phyloP scores from a whole-genome alignment of 2,888 invertebrate species.

The Cabera pusaria region DNA sequence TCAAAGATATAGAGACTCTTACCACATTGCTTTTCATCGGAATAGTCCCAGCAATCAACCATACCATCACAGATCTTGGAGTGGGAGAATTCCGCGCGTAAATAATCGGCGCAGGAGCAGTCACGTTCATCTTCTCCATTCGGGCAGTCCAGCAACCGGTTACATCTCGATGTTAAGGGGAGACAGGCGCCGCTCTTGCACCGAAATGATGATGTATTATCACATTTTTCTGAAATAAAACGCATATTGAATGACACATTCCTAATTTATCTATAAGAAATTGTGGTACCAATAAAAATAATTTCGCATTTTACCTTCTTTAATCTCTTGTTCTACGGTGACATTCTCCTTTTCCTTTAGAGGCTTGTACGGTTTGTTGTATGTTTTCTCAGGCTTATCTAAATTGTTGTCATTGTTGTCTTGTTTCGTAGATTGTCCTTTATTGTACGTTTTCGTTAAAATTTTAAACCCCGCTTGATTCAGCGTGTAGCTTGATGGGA shows the following conservation, averaged over 20 bases:
- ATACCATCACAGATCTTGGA: slow-evolving; percentile 91
- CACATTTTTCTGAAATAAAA: slow-evolving; percentile 59
- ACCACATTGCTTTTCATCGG: slow-evolving; percentile 91
- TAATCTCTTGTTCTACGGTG: slow-evolving; percentile 37
- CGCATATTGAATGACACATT: too few species aligned
- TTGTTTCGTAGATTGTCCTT: slow-evolving; percentile 74
- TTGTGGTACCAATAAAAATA: not conserved
- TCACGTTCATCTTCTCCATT: slow-evolving; percentile 88
- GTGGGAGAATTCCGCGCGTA: slow-evolving; percentile 86
- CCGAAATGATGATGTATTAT: slow-evolving; percentile 78
- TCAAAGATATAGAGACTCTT: slow-evolving; percentile 42
- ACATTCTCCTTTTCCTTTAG: slow-evolving; percentile 51
- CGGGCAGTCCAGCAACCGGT: slow-evolving; percentile 87
- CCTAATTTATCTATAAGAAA: too few species aligned
- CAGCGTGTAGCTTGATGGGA: slow-evolving; percentile 83
- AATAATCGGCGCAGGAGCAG: slow-evolving; percentile 90
- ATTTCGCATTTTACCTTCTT: slow-evolving; percentile 45
- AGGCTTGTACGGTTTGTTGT: slow-evolving; percentile 55
- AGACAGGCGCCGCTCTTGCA: slow-evolving; percentile 87
- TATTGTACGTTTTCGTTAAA: slow-evolving; percentile 86
- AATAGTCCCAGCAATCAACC: slow-evolving; percentile 91
- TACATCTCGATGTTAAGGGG: slow-evolving; percentile 86
- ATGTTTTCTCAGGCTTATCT: slow-evolving; percentile 64
- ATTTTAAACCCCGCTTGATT: slow-evolving; percentile 87
- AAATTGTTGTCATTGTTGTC: slow-evolving; percentile 58